phyloP scores from a whole-genome alignment of 2,888 invertebrate species.

The Cylloceria caligata region DNA sequence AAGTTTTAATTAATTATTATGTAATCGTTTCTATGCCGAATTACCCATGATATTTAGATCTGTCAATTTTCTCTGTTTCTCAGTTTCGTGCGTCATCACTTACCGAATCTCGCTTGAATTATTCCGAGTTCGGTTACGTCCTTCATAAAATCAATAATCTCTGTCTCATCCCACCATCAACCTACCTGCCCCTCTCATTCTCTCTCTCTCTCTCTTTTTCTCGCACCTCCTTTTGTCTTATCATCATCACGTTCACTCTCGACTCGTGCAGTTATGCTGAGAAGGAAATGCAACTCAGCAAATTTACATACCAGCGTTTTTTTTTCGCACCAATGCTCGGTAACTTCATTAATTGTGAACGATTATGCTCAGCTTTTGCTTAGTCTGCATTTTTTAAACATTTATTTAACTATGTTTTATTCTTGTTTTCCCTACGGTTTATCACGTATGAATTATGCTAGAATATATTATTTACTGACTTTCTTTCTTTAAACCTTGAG shows the following conservation, averaged over 20 bases:
- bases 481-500: constrained; percentile 3
- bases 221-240: constrained; percentile 6
- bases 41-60: constrained; percentile 44
- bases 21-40: background rate
- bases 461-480: constrained; percentile 5
- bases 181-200: no score
- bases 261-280: constrained; percentile 22
- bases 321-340: background rate
- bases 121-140: constrained; percentile 56
- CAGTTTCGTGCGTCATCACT: constrained; percentile 49
- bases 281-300: constrained; percentile 21
- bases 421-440: background rate
- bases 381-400: background rate
- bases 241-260: constrained; percentile 23
- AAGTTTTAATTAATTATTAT: background rate
- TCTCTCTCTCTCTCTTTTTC: constrained; percentile 3
- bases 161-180: no score
- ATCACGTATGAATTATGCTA: no score
- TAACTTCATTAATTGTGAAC: background rate
- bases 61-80: constrained; percentile 6
- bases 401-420: constrained; percentile 16
- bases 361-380: background rate
- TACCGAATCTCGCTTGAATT: constrained; percentile 46
- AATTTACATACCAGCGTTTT: background rate
- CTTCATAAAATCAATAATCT: constrained; percentile 52